Evolutionary conservation across 2,113 vertebrate species (phyloP).

Genomic region (Urocynchramus pylzowi): DNA sequence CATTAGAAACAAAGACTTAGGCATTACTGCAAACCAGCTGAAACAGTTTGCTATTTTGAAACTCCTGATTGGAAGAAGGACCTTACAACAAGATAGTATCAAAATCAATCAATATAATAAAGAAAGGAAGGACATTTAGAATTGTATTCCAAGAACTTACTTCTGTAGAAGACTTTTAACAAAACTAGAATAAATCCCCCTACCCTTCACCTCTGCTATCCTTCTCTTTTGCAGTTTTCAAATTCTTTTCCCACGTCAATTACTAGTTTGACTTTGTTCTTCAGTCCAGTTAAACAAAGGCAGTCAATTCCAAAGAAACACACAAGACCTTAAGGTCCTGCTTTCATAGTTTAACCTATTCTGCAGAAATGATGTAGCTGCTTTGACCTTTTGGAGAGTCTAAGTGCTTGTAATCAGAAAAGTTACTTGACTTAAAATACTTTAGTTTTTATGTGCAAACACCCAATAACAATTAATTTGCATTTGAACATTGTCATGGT

Average conservation of each 20-base stretch:
- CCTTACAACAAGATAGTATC: neutral
- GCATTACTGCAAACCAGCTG: neutral
- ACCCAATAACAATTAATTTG: neutral
- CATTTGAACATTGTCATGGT: neutral
- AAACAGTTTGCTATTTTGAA: neutral
- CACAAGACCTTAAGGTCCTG: neutral
- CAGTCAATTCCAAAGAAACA: neutral
- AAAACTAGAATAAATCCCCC: neutral
- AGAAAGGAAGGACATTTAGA: neutral
- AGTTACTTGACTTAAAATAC: neutral
- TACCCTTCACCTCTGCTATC: neutral
- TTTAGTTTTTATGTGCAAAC: neutral
- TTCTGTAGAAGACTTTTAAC: neutral
- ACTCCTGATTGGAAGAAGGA: neutral
- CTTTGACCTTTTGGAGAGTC: neutral
- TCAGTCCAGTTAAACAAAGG: neutral
- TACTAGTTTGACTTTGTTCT: neutral
- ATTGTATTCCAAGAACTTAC: neutral
- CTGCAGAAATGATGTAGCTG: neutral
- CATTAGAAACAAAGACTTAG: neutral
- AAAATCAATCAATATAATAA: neutral
- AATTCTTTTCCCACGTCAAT: neutral
- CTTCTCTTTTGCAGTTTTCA: neutral
- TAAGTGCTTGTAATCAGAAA: neutral
- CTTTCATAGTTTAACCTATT: neutral